Evolutionary conservation across 2,888 invertebrate species (phyloP), one percentile per base, ranked within the genome.

Genomic region (Eremobia ochroleuca): DNA sequence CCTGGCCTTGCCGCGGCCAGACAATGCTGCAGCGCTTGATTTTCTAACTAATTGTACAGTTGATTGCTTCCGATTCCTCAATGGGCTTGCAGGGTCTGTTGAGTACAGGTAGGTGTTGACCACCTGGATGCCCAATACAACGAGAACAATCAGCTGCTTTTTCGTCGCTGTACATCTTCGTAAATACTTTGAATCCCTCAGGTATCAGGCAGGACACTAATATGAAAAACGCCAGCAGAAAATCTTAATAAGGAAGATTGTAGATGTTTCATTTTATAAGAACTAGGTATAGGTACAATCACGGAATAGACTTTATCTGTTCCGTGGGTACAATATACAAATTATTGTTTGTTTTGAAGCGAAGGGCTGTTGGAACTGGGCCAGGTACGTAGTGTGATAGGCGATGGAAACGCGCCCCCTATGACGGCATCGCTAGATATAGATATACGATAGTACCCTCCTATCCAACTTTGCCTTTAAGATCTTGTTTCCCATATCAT

Each of bases 1-100:
- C 92, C 80, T 92, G 93, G 92, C 94, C 94, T 93, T 94, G 94
- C 81, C 81, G 85, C 86, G 52, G 80, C 74, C 81, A 78, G 79
- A 84, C 83, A 85, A 86, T 89, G 88, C 89, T 90, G 89, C 85
- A 90, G 88, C 90, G 89, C 88, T 92, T 90, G 85, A 91, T 90
- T 91, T 89, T 88, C 90, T 92, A 89, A 92, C 91, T 90, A 87
- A 88, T 88, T 85, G 83, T 79, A 81, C 77, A 86, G 80, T 82
- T 87, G 87, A 88, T 91, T 91, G 88, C 81, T 82, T 82, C 77
- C 67, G 68, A 85, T 84, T 85, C 49, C 79, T 84, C 75, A 83
- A 79, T 83, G 76, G 78, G 58, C 49, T 70, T 43, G 31, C 21
- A 49, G 65, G 70, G 49, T 49, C 37, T 37, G n/a, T 37, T 31